phyloP scores from a whole-genome alignment of 2,113 vertebrate species.

The Motacilla tschutschensis region DNA sequence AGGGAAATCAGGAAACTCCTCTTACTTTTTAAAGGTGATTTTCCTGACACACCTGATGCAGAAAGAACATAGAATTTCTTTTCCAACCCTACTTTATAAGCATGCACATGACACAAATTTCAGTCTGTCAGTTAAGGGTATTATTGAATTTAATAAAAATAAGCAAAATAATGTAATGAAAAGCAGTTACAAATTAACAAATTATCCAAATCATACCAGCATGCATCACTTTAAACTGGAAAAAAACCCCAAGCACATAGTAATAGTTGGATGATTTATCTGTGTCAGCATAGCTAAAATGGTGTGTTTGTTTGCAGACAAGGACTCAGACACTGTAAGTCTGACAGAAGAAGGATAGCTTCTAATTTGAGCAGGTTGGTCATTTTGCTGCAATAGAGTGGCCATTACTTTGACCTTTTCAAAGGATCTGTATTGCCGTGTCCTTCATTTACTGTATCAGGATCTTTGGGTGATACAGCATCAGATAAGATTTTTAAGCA shows the following conservation, averaged over 20 bases:
- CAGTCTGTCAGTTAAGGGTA: not conserved
- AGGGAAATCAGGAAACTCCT: not conserved
- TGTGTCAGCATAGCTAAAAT: not conserved
- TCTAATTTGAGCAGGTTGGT: not conserved
- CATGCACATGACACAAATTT: not conserved
- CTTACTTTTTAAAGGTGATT: not conserved
- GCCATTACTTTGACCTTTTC: not conserved
- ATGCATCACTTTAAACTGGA: not conserved
- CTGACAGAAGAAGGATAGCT: not conserved
- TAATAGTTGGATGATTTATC: not conserved
- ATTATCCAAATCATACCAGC: not conserved
- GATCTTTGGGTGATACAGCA: not conserved
- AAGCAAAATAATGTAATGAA: not conserved
- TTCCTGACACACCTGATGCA: not conserved
- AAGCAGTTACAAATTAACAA: not conserved
- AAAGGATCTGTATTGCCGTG: not conserved
- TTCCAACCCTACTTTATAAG: not conserved
- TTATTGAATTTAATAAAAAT: not conserved
- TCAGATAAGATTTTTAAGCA: not conserved
- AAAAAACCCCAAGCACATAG: not conserved
- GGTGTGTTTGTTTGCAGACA: not conserved
- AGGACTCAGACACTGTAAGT: not conserved
- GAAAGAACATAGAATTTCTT: not conserved
- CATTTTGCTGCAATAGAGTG: not conserved
- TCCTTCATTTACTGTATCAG: not conserved